Percentiles rank a stretch among this genome's conserved stretches.
These are phyloP conservation scores for Prunella fulvescens DNA, from an alignment of 2,113 vertebrate species.

Conservation along the genomic window DNA sequence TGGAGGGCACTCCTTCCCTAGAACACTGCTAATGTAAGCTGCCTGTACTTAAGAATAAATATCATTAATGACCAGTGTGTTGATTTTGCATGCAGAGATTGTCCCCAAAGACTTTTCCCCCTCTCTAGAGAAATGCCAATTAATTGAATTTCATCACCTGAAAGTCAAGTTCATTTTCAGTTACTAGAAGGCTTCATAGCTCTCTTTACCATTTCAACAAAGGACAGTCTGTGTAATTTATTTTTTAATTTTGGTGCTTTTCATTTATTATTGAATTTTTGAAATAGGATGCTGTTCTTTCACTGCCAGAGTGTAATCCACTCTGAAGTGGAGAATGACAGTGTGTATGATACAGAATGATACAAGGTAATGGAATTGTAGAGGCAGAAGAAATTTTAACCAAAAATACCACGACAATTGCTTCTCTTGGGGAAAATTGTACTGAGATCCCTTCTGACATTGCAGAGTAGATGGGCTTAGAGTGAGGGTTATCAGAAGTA, in stretches of 20 bases:
- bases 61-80: not conserved
- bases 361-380: not conserved
- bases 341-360: not conserved
- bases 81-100: not conserved
- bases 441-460: not conserved
- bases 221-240: not conserved
- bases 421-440: not conserved
- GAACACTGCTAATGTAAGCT: not conserved
- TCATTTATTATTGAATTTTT: not conserved
- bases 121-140: not conserved
- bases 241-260: not conserved
- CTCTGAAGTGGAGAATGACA: not conserved
- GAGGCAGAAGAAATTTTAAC: not conserved
- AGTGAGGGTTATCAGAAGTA: not conserved
- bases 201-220: not conserved
- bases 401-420: not conserved
- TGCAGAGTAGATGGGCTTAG: not conserved
- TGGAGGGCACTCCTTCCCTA: not conserved
- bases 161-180: conserved; percentile 22
- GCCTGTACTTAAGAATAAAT: not conserved
- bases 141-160: conserved; percentile 3
- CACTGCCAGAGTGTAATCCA: not conserved
- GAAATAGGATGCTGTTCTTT: not conserved
- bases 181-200: not conserved
- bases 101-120: not conserved